Percentiles rank a stretch among this genome's conserved stretches.
Evolutionary conservation across 2,113 vertebrate species (phyloP).

Genomic region (Phrynosoma blainvillii): DNA sequence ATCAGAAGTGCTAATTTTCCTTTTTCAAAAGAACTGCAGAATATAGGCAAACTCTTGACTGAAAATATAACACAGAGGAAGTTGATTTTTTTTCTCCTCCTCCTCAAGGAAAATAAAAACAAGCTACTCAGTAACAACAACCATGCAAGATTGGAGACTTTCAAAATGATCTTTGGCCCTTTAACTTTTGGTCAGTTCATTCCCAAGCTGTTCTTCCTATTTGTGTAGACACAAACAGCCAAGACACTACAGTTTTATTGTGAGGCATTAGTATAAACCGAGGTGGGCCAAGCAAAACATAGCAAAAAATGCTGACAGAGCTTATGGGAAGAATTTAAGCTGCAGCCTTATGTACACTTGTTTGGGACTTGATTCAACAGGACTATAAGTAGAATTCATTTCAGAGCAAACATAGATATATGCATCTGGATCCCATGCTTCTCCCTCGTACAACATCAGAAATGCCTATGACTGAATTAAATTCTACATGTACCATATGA

Average conservation of each 20-base stretch:
- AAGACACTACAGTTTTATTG: neutral
- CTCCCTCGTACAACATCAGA: neutral
- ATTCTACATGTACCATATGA: neutral
- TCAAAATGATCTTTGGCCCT: neutral
- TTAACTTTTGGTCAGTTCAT: neutral
- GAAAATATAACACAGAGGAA: neutral
- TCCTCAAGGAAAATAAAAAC: neutral
- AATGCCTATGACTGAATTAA: neutral
- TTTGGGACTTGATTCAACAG: neutral
- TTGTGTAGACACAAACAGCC: neutral
- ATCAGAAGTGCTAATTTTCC: neutral
- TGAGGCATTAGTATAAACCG: neutral
- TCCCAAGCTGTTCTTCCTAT: neutral
- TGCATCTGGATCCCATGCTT: neutral
- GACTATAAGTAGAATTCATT: neutral
- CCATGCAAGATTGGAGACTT: neutral
- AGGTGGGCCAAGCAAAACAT: constrained; percentile 13
- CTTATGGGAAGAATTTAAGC: neutral
- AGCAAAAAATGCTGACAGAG: neutral
- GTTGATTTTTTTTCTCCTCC: neutral
- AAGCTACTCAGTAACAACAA: neutral
- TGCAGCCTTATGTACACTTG: neutral
- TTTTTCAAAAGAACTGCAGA: neutral
- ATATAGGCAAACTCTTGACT: neutral
- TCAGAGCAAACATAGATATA: neutral